Evolutionary conservation across 1,140 invertebrate species (phyloP).

Genomic region (Aphelenchoides fujianensis): DNA sequence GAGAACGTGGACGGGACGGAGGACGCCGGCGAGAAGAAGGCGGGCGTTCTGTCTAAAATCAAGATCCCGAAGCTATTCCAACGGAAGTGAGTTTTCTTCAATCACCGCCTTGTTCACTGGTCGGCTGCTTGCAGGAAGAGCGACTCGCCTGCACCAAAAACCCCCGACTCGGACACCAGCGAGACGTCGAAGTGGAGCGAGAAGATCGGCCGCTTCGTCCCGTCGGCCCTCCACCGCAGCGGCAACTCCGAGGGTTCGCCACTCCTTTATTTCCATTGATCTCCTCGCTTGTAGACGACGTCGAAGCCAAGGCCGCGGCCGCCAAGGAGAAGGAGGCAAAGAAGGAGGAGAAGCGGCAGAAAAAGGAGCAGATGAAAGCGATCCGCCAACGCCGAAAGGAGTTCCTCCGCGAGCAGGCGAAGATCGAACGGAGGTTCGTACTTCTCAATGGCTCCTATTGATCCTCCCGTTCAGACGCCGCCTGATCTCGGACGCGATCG

Average conservation of each 20-base stretch:
- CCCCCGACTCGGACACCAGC: neutral
- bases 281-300: neutral
- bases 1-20: too few species aligned
- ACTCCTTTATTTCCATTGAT: too few species aligned
- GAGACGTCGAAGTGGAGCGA: neutral
- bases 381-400: slow-evolving; percentile 8
- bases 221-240: neutral
- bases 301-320: too few species aligned
- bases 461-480: slow-evolving; percentile 17
- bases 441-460: neutral
- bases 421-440: slow-evolving; percentile 21
- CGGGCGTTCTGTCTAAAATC: neutral
- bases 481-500: slow-evolving; percentile 28
- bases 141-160: too few species aligned
- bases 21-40: slow-evolving; percentile 21
- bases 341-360: slow-evolving; percentile 14
- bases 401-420: slow-evolving; percentile 9
- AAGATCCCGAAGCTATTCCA: too few species aligned
- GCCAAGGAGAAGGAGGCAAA: slow-evolving; percentile 11
- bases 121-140: too few species aligned
- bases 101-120: neutral
- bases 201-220: neutral
- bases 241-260: neutral
- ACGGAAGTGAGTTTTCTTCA: too few species aligned
- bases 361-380: neutral